These are phyloP conservation scores for Hippoglossus hippoglossus DNA, from an alignment of 2,797 vertebrate genomes.

Conservation along the genomic window DNA sequence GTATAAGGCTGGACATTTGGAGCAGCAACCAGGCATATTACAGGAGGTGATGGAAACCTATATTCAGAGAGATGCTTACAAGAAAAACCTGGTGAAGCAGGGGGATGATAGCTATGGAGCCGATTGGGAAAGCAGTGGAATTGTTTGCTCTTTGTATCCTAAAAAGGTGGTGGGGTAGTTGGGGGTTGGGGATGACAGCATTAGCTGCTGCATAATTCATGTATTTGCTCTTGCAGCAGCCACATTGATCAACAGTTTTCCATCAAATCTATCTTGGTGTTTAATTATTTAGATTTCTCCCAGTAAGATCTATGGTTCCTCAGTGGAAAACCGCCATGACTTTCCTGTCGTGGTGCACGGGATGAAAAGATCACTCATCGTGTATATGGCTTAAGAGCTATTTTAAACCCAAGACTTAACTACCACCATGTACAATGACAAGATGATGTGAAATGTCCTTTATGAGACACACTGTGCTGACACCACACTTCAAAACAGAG, in stretches of 20 bases:
- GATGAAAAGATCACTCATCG: conserved; percentile 27
- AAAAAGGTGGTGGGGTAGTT: conserved; percentile 41
- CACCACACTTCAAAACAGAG: neutral
- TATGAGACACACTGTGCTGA: neutral
- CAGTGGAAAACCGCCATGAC: neutral
- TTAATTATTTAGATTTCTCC: conserved; percentile 73
- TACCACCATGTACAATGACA: neutral
- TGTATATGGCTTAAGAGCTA: conserved; percentile 1
- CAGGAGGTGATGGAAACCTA: conserved; percentile 46
- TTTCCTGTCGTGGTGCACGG: neutral
- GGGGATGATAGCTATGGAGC: conserved; percentile 19
- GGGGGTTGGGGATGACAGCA: conserved; percentile 62
- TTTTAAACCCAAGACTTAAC: conserved; percentile 27
- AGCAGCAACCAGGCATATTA: conserved; percentile 35
- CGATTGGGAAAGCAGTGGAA: conserved; percentile 52
- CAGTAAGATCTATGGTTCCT: conserved; percentile 20
- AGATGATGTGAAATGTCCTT: neutral
- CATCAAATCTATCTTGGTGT: conserved; percentile 54
- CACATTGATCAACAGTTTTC: conserved; percentile 63
- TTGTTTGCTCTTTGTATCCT: conserved; percentile 51
- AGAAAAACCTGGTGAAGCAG: conserved; percentile 58
- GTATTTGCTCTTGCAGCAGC: conserved; percentile 65
- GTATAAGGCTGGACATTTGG: conserved; percentile 10
- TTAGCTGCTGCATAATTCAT: conserved; percentile 78
- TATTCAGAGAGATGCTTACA: conserved; percentile 53